Base-by-base conservation (phyloP, 2,797 vertebrate species). In the Gephyroberyx darwinii region DNA sequence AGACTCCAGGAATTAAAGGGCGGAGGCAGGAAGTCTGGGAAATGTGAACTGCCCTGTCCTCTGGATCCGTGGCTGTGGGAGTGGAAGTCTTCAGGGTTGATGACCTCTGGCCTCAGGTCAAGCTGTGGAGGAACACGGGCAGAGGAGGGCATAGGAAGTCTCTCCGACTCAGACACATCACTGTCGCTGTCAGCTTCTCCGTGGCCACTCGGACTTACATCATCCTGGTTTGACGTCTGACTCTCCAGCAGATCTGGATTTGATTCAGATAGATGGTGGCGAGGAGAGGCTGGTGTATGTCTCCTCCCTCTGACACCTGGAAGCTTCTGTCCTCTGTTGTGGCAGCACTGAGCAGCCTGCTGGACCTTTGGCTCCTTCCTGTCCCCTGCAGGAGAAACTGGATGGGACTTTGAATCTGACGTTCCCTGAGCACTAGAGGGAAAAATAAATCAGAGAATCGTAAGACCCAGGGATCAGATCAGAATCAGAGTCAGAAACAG, bases 1-100 rank as follows among this genome's bases (percentile, higher is more conserved):
- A 99, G 87, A 86, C 93, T 95, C 97, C 97, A 98, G 0, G 95
- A 93, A 82, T 94, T 95, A 65, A 96, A 98, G 0, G 97, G 97
- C 0, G 95, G 93, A 0, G 97, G 97, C 3, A 98, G 94, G 80
- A 96, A 96, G 70, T 98, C 96, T 0, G 95, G 94, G 75, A 96
- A 98, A 52, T 81, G 77, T 68, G 92, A 92, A 0, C 81, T 71
- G n/a, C 76, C 51, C n/a, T 62, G 88, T 31, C 63, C 86, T 19
- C 35, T 84, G 0, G 73, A 80, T 0, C 39, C 69, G 0, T 71
- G 81, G 1, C 81, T 17, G 9, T 67, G 54, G 1, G 84, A 66
- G 2, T 84, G 83, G 16, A 89, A 74, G 54, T 87, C 89, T 0
- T 86, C 81, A 0, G 90, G 87, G 30, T 93, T 85, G 0, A 96